Evolutionary conservation across 2,797 vertebrate genomes (phyloP), one percentile per base, ranked within the genome.

Genomic region (Notolabrus celidotus): DNA sequence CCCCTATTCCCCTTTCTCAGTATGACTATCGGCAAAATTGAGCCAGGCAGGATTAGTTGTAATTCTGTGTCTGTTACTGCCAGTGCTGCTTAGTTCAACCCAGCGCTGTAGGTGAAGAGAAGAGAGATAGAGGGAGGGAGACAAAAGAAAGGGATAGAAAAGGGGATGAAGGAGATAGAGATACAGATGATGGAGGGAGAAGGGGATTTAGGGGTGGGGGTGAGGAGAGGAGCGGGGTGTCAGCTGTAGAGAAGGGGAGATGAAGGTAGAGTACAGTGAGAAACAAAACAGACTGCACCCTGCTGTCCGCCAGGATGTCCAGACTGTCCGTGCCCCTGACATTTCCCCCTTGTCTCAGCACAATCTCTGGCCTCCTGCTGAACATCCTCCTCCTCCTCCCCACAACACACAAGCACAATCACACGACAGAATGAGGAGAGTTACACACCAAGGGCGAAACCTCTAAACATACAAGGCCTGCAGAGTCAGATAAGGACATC

Each of bases 1-100:
- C 11, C 17, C 51, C 54, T 53, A 39, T 15, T 57, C 61, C 83
- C 78, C 67, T 7, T 56, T 61, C 62, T 43, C 81, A 59, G 61
- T 77, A 80, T 67, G 79, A 80, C 86, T 92, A 89, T 91, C 86
- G 89, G 91, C 85, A 90, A 89, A 89, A 93, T 93, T 43, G 80
- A 93, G 83, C 71, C 63, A 59, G 58, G 82, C 71, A 76, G 90
- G 85, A 93, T 92, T 92, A 87, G 93, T 91, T 89, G 89, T 85
- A 80, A 91, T 89, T 88, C 89, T 84, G 82, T 85, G 56, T 89
- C 82, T 71, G 71, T 91, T 93, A 90, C 87, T 79, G 88, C 80
- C 70, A 71, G 73, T 57, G 58, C 84, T 84, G 76, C 85, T 86
- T 87, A 76, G 79, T 82, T 79, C 62, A 73, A 65, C 59, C 46